Evolutionary conservation across 2,888 invertebrate genomes (phyloP).

Genomic region (Spicauda simplicius): DNA sequence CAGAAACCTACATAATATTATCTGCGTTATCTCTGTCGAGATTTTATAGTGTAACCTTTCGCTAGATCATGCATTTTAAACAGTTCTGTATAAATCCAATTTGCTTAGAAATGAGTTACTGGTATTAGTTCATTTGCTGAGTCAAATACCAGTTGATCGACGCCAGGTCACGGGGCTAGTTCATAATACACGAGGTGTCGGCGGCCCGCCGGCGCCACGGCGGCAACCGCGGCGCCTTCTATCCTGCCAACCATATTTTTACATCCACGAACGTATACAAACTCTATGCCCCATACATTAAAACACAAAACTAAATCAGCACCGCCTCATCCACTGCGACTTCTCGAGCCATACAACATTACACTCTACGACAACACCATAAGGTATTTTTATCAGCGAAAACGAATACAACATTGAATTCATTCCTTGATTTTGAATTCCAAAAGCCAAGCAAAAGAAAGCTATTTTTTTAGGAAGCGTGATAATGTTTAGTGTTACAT

Average conservation of each 20-base stretch:
- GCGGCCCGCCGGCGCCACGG: constrained; percentile 82
- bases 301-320: constrained; percentile 45
- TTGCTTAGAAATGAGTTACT: constrained; percentile 67
- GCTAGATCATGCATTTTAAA: constrained; percentile 52
- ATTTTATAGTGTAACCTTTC: constrained; percentile 31
- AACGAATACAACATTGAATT: constrained; percentile 55
- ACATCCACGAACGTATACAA: constrained; percentile 45
- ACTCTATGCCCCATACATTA: constrained; percentile 38
- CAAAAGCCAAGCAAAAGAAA: constrained; percentile 76
- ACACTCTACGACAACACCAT: constrained; percentile 45
- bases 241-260: constrained; percentile 68
- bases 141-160: constrained; percentile 81
- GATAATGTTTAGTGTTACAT: constrained; percentile 60
- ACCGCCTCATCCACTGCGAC: constrained; percentile 56
- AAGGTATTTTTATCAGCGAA: constrained; percentile 44
- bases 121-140: constrained; percentile 68
- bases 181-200: constrained; percentile 83
- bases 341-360: constrained; percentile 48
- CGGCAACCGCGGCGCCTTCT: constrained; percentile 79
- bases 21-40: constrained; percentile 2
- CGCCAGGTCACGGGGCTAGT: constrained; percentile 82
- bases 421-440: constrained; percentile 80
- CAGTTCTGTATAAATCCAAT: constrained; percentile 57
- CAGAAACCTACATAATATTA: neutral
- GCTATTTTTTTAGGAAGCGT: constrained; percentile 76